These are phyloP conservation scores for Toxotes jaculatrix DNA, from an alignment of 2,113 vertebrate species.

Conservation along the genomic window DNA sequence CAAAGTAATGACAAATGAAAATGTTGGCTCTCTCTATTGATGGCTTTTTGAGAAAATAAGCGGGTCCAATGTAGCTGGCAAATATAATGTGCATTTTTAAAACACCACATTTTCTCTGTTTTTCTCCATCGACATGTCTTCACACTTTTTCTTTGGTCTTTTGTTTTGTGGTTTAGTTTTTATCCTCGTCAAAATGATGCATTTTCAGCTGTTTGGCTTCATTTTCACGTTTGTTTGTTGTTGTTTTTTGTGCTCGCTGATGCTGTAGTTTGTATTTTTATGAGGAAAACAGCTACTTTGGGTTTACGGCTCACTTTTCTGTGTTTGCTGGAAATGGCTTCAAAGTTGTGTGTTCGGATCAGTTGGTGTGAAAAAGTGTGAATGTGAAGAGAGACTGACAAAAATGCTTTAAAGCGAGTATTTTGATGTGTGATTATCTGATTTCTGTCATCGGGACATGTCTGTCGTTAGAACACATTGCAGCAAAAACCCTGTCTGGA, in stretches of 20 bases:
- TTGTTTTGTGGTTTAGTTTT: not conserved
- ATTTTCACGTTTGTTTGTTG: slow-evolving; percentile 12
- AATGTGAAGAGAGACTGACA: not conserved
- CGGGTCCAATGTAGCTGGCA: slow-evolving; percentile 94
- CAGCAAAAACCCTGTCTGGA: not conserved
- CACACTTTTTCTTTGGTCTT: not conserved
- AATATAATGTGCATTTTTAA: slow-evolving; percentile 82
- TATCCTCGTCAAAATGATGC: not conserved
- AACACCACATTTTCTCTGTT: not conserved
- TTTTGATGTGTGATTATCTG: not conserved
- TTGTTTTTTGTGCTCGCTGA: slow-evolving; percentile 35
- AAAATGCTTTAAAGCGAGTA: not conserved
- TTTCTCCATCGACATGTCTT: not conserved
- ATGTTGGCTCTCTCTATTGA: slow-evolving; percentile 68
- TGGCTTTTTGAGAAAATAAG: slow-evolving; percentile 47
- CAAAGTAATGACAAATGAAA: not conserved
- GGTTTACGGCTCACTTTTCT: not conserved
- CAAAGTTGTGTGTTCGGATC: slow-evolving; percentile 14
- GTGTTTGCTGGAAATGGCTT: slow-evolving; percentile 15
- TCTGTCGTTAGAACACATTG: not conserved
- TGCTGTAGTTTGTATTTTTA: slow-evolving; percentile 4
- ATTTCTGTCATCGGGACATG: not conserved
- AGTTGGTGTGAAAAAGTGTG: not conserved
- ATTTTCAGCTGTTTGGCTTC: slow-evolving; percentile 39
- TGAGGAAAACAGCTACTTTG: not conserved